Conservation (phyloP, 2,113 vertebrate species). For the Mobula birostris region DNA sequence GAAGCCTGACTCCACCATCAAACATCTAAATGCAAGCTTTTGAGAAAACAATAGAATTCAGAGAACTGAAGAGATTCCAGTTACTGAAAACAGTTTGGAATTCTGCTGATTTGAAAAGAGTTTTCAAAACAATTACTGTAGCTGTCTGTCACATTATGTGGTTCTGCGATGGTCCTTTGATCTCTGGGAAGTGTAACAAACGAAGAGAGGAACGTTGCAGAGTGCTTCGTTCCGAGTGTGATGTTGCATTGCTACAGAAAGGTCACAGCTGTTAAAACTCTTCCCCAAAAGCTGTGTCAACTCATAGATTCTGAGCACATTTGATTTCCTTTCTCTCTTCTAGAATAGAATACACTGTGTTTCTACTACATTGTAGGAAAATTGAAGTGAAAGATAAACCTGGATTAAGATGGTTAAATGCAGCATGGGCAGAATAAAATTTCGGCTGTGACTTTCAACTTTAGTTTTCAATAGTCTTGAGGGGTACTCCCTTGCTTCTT, state of each 20-base stretch:
- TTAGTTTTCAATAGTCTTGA: background rate
- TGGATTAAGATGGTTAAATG: background rate
- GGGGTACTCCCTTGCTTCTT: background rate
- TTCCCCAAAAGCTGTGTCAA: background rate
- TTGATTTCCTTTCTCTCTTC: background rate
- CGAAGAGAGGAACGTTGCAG: background rate
- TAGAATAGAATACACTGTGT: background rate
- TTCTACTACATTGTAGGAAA: background rate
- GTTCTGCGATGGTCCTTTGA: background rate
- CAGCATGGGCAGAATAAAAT: background rate
- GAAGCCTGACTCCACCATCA: background rate
- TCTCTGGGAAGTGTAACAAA: background rate
- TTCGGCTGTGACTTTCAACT: background rate
- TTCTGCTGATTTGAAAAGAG: background rate
- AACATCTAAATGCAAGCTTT: background rate
- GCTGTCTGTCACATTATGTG: background rate
- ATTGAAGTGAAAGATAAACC: background rate
- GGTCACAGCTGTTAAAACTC: constrained; percentile 4
- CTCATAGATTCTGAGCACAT: background rate
- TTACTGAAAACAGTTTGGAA: background rate
- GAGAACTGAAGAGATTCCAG: background rate
- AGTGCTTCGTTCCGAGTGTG: background rate
- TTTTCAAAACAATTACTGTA: background rate
- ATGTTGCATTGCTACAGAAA: background rate
- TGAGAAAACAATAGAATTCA: background rate